Evolutionary conservation across 2,113 vertebrate species (phyloP), one percentile per base, ranked within the genome.

Genomic region (Fregata magnificens): DNA sequence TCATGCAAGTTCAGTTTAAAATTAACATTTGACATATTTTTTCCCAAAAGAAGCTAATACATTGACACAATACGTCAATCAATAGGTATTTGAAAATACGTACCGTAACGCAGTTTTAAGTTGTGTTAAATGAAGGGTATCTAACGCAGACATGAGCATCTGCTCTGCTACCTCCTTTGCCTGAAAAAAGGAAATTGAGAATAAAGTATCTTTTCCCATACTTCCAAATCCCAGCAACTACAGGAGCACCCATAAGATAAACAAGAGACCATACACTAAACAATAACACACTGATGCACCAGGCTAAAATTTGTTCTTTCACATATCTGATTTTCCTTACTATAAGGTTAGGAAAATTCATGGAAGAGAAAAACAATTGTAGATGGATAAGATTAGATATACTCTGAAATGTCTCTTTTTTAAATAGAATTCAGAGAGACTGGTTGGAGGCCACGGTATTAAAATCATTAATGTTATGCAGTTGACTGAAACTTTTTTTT

Each of bases 91-190:
- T 53, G 40, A 29, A 52, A 52, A 61, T 47, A 93, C 98, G 34
- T 97, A 99, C 99, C 98, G 98, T 66, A 99, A 95, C 25, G 94
- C 95, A 76, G 97, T 93, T 97, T 98, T 98, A 82, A 99, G 98
- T 42, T 98, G 99, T 61, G 97, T 88, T 69, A 99, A 97, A 86
- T 98, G 96, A 90, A 98, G 87, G 3, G 88, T 97, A 77, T 99
- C 99, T 80, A 99, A 95, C 53, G 90, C 56, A 90, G 97, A 59
- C 44, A 98, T 95, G 65, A 99, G 98, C 49, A 97, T 97, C 96
- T 99, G 98, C 73, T 99, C 99, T 67, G 99, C 99, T 45, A 97
- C 97, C 53, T 99, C 99, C 93, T 98, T 99, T 18, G 99, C 99
- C 99, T 99, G 80, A 11, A 90, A 97, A 97, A 91, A 49, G 81